Conservation (phyloP, 30 jellyfish, hydroid and myxozoan species). For the Aurelia sp. region DNA sequence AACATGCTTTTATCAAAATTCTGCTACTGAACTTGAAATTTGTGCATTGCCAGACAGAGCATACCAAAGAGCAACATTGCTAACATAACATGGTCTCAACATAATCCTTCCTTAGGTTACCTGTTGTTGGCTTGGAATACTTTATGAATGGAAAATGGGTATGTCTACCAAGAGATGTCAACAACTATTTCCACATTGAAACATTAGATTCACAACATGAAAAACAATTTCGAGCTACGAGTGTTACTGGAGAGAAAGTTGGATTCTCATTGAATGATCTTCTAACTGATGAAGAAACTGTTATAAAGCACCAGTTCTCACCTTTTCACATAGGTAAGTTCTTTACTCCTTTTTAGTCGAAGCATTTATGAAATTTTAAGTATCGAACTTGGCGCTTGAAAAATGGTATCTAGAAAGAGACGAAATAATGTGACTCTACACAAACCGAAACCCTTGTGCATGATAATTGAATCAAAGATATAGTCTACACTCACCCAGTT, state of each 20-base stretch:
- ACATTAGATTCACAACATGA: constrained; percentile 22
- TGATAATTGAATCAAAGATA: too few species aligned
- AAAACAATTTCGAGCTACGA: constrained; percentile 71
- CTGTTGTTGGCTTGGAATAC: constrained; percentile 74
- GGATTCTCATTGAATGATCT: constrained; percentile 63
- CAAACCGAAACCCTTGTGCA: too few species aligned
- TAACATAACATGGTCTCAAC: too few species aligned
- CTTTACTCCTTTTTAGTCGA: not conserved
- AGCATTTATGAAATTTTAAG: too few species aligned
- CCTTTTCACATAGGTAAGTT: constrained; percentile 73
- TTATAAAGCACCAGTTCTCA: constrained; percentile 58
- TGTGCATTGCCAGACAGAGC: too few species aligned
- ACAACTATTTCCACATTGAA: constrained; percentile 42
- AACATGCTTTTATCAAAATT: too few species aligned
- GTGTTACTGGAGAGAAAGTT: constrained; percentile 81
- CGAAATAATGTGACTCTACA: too few species aligned
- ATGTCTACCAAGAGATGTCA: constrained; percentile 72
- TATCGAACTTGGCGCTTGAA: too few species aligned
- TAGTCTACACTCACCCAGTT: too few species aligned
- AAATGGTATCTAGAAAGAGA: too few species aligned
- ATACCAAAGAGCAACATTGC: too few species aligned
- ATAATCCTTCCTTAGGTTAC: constrained; percentile 56
- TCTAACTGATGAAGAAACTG: constrained; percentile 28
- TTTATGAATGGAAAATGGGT: constrained; percentile 81
- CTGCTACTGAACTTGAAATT: too few species aligned